Percentiles rank a stretch among this genome's conserved stretches.
Evolutionary conservation across 2,797 vertebrate genomes (phyloP).

Genomic region (Taeniopygia guttata): DNA sequence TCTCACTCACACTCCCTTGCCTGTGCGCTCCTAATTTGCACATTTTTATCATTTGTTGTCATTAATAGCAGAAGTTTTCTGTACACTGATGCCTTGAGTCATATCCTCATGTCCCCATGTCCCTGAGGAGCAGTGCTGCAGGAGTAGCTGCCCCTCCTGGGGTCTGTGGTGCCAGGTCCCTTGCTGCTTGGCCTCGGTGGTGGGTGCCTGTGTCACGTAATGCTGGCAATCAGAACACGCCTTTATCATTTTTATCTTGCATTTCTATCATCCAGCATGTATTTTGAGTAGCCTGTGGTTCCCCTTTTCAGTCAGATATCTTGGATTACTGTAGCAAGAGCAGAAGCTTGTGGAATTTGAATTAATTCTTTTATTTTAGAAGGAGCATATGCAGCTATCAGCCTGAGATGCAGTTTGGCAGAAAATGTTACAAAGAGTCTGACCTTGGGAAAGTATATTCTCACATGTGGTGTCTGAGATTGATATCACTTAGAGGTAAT

Average conservation of each 20-base stretch:
- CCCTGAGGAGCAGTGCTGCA: not conserved
- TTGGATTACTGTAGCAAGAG: constrained; percentile 41
- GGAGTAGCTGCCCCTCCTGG: not conserved
- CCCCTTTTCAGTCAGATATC: not conserved
- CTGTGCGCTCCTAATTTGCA: not conserved
- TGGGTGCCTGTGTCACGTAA: rapidly evolving
- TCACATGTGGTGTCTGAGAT: not conserved
- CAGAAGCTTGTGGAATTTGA: not conserved
- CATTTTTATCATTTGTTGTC: not conserved
- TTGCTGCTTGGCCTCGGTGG: rapidly evolving
- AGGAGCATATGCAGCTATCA: not conserved
- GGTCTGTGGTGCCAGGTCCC: not conserved
- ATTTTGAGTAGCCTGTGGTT: not conserved
- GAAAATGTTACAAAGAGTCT: not conserved
- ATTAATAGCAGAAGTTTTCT: not conserved
- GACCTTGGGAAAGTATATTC: not conserved
- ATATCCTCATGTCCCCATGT: rapidly evolving
- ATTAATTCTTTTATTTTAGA: not conserved
- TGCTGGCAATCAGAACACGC: not conserved
- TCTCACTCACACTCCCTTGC: not conserved
- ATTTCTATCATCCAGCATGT: not conserved
- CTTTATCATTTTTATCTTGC: not conserved
- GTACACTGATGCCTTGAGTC: not conserved
- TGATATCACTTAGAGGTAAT: not conserved
- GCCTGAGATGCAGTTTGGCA: not conserved